Conservation (phyloP, 2,888 invertebrate genomes). For the Leucoma salicis region DNA sequence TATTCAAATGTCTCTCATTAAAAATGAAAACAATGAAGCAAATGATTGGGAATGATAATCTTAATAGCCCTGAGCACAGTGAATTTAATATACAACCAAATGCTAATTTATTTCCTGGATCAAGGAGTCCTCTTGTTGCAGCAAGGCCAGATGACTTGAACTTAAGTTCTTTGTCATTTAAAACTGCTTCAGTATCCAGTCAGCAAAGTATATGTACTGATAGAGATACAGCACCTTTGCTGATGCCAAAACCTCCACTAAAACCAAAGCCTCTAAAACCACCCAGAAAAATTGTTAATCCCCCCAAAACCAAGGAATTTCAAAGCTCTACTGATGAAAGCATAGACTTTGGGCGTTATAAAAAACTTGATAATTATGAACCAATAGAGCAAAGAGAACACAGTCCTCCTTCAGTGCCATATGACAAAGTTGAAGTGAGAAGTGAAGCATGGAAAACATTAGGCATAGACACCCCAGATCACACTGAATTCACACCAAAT, state of each 20-base stretch:
- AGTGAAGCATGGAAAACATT: conserved; percentile 92
- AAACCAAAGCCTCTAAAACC: conserved; percentile 85
- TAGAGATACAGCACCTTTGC: conserved; percentile 66
- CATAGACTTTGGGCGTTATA: conserved; percentile 76
- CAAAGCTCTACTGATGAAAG: conserved; percentile 69
- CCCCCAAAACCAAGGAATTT: conserved; percentile 65
- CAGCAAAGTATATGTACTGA: conserved; percentile 63
- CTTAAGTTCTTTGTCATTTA: conserved; percentile 71
- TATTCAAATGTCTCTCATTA: conserved; percentile 89
- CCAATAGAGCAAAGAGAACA: conserved; percentile 74
- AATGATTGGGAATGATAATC: conserved; percentile 86
- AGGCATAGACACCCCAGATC: conserved; percentile 88
- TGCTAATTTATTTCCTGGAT: conserved; percentile 90
- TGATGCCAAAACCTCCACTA: conserved; percentile 80
- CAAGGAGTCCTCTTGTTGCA: conserved; percentile 90
- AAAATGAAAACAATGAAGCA: conserved; percentile 95
- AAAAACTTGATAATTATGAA: conserved; percentile 78
- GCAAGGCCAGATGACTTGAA: conserved; percentile 74
- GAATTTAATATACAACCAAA: conserved; percentile 88
- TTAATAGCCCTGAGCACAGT: conserved; percentile 85
- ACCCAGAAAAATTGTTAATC: conserved; percentile 80
- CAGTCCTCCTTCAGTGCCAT: conserved; percentile 76
- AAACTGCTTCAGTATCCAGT: conserved; percentile 67
- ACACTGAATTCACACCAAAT: conserved; percentile 84
- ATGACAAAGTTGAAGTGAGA: conserved; percentile 89